These are phyloP conservation scores for Drosophila pseudotalamancana DNA, from an alignment of 2,888 invertebrate genomes.

Conservation along the genomic window DNA sequence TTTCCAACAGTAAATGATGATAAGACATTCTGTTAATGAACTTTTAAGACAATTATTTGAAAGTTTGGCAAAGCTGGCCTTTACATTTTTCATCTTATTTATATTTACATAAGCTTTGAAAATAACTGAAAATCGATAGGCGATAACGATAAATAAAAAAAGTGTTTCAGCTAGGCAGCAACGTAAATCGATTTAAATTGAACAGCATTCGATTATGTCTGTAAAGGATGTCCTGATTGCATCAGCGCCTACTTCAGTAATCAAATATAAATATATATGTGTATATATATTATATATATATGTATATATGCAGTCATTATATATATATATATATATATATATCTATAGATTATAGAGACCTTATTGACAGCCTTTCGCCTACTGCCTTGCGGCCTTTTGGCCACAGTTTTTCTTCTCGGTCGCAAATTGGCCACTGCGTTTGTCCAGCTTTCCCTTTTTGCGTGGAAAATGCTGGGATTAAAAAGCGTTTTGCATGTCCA, in stretches of 20 bases:
- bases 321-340: neutral
- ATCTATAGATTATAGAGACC: too few relatives aligned
- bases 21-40: too few relatives aligned
- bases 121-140: neutral
- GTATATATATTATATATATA: neutral
- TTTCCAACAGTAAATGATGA: too few relatives aligned
- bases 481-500: conserved; percentile 72
- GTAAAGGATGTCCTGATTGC: conserved; percentile 2
- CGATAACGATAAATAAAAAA: neutral
- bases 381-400: conserved; percentile 21
- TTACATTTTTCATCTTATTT: too few relatives aligned
- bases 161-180: neutral
- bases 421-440: conserved; percentile 69
- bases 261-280: conserved; percentile 3
- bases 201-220: conserved; percentile 9
- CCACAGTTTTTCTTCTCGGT: conserved; percentile 40
- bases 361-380: conserved; percentile 47
- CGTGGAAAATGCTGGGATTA: conserved; percentile 54
- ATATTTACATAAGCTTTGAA: neutral
- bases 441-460: conserved; percentile 32
- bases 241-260: neutral
- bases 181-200: neutral
- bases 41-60: too few relatives aligned
- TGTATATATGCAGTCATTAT: neutral
- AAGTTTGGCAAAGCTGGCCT: too few relatives aligned